A percentile compares a stretch with the other conserved stretches of the same genome.
These are phyloP conservation scores for Meliscaeva auricollis DNA, from an alignment of 2,888 invertebrate genomes.

Conservation along the genomic window DNA sequence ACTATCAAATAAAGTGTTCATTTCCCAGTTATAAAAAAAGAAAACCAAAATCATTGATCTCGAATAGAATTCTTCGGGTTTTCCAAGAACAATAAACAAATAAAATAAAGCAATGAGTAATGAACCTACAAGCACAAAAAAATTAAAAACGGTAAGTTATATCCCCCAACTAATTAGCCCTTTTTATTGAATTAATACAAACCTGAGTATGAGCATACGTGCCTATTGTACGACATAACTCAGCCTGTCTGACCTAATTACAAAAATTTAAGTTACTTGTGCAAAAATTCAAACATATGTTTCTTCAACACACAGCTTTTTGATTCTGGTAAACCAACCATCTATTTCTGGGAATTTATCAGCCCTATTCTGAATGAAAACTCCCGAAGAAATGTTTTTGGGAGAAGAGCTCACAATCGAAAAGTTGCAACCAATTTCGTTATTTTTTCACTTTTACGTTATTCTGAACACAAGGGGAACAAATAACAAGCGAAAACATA, in stretches of 20 bases:
- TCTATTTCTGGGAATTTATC: no score
- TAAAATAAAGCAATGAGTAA: slow-evolving; percentile 56
- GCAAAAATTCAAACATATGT: slow-evolving; percentile 15
- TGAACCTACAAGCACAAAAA: slow-evolving; percentile 64
- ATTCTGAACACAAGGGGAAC: no score
- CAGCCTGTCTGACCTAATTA: slow-evolving; percentile 23
- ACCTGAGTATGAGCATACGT: no score
- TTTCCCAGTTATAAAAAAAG: not conserved
- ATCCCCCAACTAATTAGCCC: not conserved
- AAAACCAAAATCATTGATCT: slow-evolving; percentile 9
- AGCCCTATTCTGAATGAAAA: no score
- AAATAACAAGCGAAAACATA: no score
- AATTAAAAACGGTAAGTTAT: slow-evolving; percentile 67
- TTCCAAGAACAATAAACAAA: not conserved
- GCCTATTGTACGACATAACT: no score
- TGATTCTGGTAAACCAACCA: not conserved
- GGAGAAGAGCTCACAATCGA: no score
- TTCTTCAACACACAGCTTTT: not conserved
- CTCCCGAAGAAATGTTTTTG: no score
- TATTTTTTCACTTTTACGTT: no score
- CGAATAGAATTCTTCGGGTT: not conserved
- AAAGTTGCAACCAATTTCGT: no score
- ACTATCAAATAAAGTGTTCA: not conserved
- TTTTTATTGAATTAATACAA: not conserved
- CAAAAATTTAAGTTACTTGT: not conserved